phyloP scores from a whole-genome alignment of 2,888 invertebrate species.

The Unio delphinus region DNA sequence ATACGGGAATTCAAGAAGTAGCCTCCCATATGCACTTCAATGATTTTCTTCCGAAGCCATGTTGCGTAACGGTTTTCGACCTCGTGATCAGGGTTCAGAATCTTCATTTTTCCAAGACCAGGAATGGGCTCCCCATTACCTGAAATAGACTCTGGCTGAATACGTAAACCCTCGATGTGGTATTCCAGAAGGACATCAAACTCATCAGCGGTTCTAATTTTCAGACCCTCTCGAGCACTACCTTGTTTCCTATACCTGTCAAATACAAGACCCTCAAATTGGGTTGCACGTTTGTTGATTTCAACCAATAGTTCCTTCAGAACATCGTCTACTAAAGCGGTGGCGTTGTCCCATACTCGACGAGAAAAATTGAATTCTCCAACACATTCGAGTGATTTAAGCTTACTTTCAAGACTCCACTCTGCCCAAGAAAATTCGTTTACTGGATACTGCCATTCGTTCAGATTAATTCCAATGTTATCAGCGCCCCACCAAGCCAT shows the following conservation, averaged over 20 bases:
- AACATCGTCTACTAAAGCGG: neutral
- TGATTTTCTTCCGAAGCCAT: conserved; percentile 8
- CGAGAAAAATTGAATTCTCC: conserved; percentile 3
- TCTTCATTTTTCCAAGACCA: no score
- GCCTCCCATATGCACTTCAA: neutral
- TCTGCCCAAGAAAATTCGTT: neutral
- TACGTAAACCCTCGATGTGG: conserved; percentile 16
- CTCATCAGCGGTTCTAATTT: conserved; percentile 28
- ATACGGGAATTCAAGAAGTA: conserved; percentile 15
- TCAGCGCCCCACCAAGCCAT: no score
- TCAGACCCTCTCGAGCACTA: conserved; percentile 36
- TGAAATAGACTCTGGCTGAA: no score
- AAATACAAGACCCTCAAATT: conserved; percentile 14
- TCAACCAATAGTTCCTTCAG: conserved; percentile 8
- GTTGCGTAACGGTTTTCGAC: conserved; percentile 7
- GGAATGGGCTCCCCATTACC: no score
- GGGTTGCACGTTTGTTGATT: conserved; percentile 6
- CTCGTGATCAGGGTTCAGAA: no score
- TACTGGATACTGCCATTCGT: conserved; percentile 7
- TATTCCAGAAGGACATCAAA: conserved; percentile 31
- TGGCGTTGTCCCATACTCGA: conserved; percentile 6
- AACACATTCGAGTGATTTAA: neutral
- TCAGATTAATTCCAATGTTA: conserved; percentile 7
- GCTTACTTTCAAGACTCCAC: neutral
- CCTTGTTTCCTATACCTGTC: conserved; percentile 27